Evolutionary conservation across 2,888 invertebrate species (phyloP).

Genomic region (Synergus laeviventris): DNA sequence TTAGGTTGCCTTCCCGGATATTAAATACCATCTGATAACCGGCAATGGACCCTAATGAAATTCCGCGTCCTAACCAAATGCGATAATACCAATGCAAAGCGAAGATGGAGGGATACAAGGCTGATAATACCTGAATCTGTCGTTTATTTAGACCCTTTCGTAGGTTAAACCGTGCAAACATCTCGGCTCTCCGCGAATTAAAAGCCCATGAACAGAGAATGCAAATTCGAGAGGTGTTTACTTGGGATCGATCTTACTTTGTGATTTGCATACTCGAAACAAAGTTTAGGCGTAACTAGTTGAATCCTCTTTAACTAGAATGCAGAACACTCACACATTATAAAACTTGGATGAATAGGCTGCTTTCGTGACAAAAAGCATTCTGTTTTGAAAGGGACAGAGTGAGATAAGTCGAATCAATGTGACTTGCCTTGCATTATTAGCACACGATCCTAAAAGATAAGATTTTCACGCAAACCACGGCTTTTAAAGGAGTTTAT

Average conservation of each 20-base stretch:
- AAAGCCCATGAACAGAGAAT: conserved; percentile 70
- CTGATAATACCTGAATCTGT: conserved; percentile 33
- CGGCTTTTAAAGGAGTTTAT: not conserved
- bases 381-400: conserved; percentile 1
- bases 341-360: conserved; percentile 23
- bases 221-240: conserved; percentile 67
- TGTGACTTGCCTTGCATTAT: not conserved
- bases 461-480: not conserved
- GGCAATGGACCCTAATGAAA: conserved; percentile 8
- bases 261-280: conserved; percentile 64
- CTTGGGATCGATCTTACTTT: conserved; percentile 63
- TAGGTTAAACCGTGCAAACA: conserved; percentile 30
- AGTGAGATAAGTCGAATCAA: conserved; percentile 30
- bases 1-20: not conserved
- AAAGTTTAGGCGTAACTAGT: conserved; percentile 18
- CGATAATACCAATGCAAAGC: conserved; percentile 24
- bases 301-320: conserved; percentile 50
- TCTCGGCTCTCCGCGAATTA: conserved; percentile 60
- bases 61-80: conserved; percentile 14
- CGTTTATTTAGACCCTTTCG: conserved; percentile 51
- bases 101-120: conserved; percentile 9
- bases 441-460: conserved; percentile 25
- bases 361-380: conserved; percentile 31
- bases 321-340: not conserved
- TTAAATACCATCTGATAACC: conserved; percentile 6